phyloP scores from a whole-genome alignment of 2,113 vertebrate genomes.

The Otolemur garnettii region DNA sequence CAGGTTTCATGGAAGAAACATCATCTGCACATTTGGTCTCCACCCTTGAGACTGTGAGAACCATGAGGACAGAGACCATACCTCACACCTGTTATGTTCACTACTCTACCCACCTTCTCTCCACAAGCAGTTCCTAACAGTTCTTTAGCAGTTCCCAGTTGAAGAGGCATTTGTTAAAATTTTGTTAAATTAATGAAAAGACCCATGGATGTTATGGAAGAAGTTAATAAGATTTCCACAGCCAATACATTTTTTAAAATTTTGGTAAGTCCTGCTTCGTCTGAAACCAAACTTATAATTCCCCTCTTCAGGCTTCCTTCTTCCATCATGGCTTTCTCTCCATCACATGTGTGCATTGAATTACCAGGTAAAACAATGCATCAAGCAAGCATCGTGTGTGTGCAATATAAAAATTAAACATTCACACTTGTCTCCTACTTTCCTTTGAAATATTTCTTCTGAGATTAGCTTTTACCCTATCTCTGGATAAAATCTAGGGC shows the following conservation, averaged over 20 bases:
- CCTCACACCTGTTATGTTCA: background rate
- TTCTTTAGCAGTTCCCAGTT: background rate
- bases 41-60: background rate
- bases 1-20: background rate
- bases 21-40: background rate
- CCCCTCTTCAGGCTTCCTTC: background rate
- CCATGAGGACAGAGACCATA: background rate
- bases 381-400: background rate
- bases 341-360: background rate
- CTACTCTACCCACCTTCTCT: background rate
- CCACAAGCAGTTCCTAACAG: background rate
- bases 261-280: background rate
- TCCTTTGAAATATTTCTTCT: constrained; percentile 31
- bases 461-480: background rate
- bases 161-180: background rate
- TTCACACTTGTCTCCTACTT: background rate
- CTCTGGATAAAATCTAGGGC: background rate
- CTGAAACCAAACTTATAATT: background rate
- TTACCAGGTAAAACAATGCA: background rate
- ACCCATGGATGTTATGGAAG: background rate
- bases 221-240: background rate
- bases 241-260: background rate
- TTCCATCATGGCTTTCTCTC: background rate
- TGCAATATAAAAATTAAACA: background rate
- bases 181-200: background rate